Percentiles rank a stretch among this genome's conserved stretches.
Evolutionary conservation across 2,888 invertebrate species (phyloP).

Genomic region (Aethes cnicana): DNA sequence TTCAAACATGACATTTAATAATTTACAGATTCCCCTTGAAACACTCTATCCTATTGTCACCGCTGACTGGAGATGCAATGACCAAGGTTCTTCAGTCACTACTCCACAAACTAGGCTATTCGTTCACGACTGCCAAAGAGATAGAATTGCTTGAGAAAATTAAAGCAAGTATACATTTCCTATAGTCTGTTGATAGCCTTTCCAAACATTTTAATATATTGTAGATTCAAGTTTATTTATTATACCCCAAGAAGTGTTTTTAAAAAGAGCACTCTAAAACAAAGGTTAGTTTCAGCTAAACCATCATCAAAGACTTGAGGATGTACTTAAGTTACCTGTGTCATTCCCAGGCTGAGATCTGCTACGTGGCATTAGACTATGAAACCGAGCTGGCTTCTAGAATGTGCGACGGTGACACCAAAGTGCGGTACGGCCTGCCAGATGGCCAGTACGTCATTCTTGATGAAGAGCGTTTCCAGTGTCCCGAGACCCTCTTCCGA

Average conservation of each 20-base stretch:
- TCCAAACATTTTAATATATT: too few relatives aligned
- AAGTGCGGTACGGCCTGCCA: constrained; percentile 91
- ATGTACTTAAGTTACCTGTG: too few relatives aligned
- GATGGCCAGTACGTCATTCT: constrained; percentile 91
- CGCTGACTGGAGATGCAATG: constrained; percentile 92
- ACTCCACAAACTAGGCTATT: constrained; percentile 91
- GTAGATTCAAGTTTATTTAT: too few relatives aligned
- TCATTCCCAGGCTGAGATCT: constrained; percentile 56
- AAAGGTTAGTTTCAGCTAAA: too few relatives aligned
- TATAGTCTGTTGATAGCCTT: too few relatives aligned
- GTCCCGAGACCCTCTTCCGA: constrained; percentile 92
- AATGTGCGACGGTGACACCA: constrained; percentile 87
- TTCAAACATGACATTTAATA: too few relatives aligned
- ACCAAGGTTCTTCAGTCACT: constrained; percentile 91
- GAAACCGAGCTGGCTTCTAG: constrained; percentile 40
- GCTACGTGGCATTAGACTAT: constrained; percentile 56
- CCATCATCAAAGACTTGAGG: too few relatives aligned
- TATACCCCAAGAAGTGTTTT: too few relatives aligned
- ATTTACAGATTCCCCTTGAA: constrained; percentile 84
- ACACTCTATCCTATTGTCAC: constrained; percentile 91
- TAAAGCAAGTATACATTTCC: constrained; percentile 84
- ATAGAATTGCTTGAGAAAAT: constrained; percentile 94
- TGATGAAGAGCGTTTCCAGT: constrained; percentile 90
- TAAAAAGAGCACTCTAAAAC: too few relatives aligned
- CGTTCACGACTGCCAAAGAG: constrained; percentile 93